Percentiles rank a stretch among this genome's conserved stretches.
phyloP scores from a whole-genome alignment of 1,140 invertebrate genomes.

The Drosophila erecta region DNA sequence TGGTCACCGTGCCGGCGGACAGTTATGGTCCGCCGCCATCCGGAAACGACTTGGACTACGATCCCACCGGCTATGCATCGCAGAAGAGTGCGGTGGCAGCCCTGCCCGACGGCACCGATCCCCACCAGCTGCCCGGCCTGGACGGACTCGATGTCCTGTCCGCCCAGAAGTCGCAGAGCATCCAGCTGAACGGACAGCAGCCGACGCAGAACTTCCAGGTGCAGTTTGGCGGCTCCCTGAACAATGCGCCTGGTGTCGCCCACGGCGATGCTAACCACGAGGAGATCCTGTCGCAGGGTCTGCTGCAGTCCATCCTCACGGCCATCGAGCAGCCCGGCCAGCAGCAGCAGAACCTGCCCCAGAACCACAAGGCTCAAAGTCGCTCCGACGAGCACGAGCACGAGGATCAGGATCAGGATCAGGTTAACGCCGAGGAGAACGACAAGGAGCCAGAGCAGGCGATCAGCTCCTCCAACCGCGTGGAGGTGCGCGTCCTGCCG shows the following conservation, averaged over 20 bases:
- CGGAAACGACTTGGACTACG: slow-evolving; percentile 64
- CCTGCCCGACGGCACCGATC: slow-evolving; percentile 68
- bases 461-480: slow-evolving; percentile 38
- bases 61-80: slow-evolving; percentile 73
- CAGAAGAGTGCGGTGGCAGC: slow-evolving; percentile 68
- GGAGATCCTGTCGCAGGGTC: slow-evolving; percentile 90
- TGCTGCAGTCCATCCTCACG: slow-evolving; percentile 91
- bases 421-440: slow-evolving; percentile 13
- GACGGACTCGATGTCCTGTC: slow-evolving; percentile 86
- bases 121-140: slow-evolving; percentile 69
- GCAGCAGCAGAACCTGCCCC: slow-evolving; percentile 19
- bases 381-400: slow-evolving; percentile 64
- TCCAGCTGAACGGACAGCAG: slow-evolving; percentile 85
- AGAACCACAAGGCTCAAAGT: slow-evolving; percentile 68
- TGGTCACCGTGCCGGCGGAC: slow-evolving; percentile 50
- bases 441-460: slow-evolving; percentile 33
- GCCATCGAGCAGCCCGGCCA: slow-evolving; percentile 88
- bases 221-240: slow-evolving; percentile 88
- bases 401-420: slow-evolving; percentile 7
- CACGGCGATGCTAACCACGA: slow-evolving; percentile 86
- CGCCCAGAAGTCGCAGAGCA: slow-evolving; percentile 74
- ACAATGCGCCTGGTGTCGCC: slow-evolving; percentile 28
- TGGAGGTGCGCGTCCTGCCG: slow-evolving; percentile 58
- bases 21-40: slow-evolving; percentile 75
- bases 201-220: slow-evolving; percentile 88